These are phyloP conservation scores for Asarcornis scutulata DNA, from an alignment of 2,113 vertebrate genomes.

Conservation along the genomic window DNA sequence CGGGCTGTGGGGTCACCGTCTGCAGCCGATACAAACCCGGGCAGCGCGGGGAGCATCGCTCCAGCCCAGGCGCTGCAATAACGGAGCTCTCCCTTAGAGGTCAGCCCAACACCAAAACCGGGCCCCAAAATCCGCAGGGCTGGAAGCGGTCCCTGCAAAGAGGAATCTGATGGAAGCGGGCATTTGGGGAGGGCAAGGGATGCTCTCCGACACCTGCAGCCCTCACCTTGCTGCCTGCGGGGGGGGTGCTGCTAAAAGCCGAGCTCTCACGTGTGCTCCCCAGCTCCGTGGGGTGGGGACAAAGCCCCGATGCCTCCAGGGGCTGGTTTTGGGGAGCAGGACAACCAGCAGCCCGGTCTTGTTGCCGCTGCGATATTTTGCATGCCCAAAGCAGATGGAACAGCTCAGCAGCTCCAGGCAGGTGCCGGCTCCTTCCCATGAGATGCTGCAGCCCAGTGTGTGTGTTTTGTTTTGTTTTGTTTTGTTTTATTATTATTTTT, in stretches of 20 bases:
- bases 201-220: not conserved
- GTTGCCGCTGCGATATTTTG: not conserved
- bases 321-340: not conserved
- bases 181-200: accelerated
- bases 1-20: not conserved
- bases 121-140: accelerated
- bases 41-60: not conserved
- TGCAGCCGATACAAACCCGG: not conserved
- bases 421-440: not conserved
- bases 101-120: slow-evolving; percentile 28
- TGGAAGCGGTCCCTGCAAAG: accelerated
- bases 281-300: not conserved
- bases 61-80: not conserved
- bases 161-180: accelerated
- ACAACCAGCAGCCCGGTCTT: not conserved
- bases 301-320: not conserved
- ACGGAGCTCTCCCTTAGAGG: slow-evolving; percentile 52
- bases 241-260: accelerated
- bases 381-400: not conserved
- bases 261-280: accelerated
- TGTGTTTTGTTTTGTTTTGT: no score
- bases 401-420: accelerated
- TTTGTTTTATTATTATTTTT: no score
- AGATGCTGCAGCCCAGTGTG: not conserved
- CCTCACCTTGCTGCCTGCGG: accelerated